Evolutionary conservation across 2,797 vertebrate species (phyloP).

Genomic region (Coccyzus lansbergi): DNA sequence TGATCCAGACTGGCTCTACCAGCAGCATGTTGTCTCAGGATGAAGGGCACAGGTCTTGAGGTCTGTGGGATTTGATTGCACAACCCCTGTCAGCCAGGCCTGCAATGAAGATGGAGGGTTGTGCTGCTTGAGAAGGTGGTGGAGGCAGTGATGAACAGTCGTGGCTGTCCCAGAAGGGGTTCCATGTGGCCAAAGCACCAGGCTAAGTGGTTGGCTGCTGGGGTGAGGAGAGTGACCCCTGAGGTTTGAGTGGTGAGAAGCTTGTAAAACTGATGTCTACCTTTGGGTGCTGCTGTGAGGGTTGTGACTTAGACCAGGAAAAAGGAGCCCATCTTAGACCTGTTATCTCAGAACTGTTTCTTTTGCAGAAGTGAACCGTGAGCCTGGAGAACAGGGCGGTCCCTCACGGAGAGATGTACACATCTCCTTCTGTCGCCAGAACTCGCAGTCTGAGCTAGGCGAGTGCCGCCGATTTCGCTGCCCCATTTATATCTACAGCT

Average conservation of each 20-base stretch:
- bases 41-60: neutral
- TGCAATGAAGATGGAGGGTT: neutral
- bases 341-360: neutral
- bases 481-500: constrained; percentile 95
- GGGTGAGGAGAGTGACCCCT: neutral
- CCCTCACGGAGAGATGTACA: constrained; percentile 79
- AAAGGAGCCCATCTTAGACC: fast-evolving
- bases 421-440: constrained; percentile 82
- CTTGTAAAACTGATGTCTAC: neutral
- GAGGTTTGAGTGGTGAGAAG: neutral
- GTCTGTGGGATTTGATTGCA: neutral
- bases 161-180: neutral
- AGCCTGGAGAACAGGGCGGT: constrained; percentile 81
- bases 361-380: constrained; percentile 74
- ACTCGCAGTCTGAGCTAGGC: constrained; percentile 80
- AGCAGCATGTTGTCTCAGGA: neutral
- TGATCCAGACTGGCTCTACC: neutral
- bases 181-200: neutral
- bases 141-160: neutral
- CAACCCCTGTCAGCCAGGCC: neutral
- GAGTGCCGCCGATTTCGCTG: constrained; percentile 84
- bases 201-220: neutral
- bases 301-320: neutral
- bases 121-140: neutral
- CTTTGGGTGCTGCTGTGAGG: neutral